These are phyloP conservation scores for Zaprionus ornatus DNA, from an alignment of 1,140 invertebrate species.

Conservation along the genomic window DNA sequence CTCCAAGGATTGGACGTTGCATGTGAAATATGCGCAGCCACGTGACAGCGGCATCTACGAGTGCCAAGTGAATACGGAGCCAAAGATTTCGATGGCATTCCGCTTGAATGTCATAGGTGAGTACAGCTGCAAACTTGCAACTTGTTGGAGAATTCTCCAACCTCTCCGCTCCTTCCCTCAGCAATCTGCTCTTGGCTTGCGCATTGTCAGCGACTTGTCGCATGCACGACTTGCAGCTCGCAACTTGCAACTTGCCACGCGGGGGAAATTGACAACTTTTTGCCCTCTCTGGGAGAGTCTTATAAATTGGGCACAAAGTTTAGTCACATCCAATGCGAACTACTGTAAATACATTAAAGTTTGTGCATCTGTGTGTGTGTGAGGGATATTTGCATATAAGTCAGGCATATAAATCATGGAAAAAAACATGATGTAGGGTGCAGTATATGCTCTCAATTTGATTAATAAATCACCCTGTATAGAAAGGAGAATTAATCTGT, in stretches of 20 bases:
- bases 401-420: background rate
- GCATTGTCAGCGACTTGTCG: slow-evolving; percentile 67
- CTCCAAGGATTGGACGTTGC: slow-evolving; percentile 95
- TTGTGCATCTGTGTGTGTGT: background rate
- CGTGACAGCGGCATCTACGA: slow-evolving; percentile 94
- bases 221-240: slow-evolving; percentile 53
- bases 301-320: slow-evolving; percentile 69
- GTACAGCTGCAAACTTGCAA: slow-evolving; percentile 78
- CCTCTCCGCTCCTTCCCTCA: background rate
- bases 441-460: background rate
- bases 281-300: slow-evolving; percentile 9
- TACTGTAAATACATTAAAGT: background rate
- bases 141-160: slow-evolving; percentile 1
- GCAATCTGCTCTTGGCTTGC: slow-evolving; percentile 13
- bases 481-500: too few species aligned
- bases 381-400: background rate
- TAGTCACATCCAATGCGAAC: slow-evolving; percentile 11
- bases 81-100: slow-evolving; percentile 95
- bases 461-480: background rate
- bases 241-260: slow-evolving; percentile 47
- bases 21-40: slow-evolving; percentile 95
- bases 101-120: slow-evolving; percentile 94
- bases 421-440: background rate
- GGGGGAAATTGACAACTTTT: slow-evolving; percentile 44
- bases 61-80: slow-evolving; percentile 96